A percentile compares a stretch with the other conserved stretches of the same genome.
Evolutionary conservation across 2,797 vertebrate species (phyloP).

Genomic region (Eospalax fontanierii): DNA sequence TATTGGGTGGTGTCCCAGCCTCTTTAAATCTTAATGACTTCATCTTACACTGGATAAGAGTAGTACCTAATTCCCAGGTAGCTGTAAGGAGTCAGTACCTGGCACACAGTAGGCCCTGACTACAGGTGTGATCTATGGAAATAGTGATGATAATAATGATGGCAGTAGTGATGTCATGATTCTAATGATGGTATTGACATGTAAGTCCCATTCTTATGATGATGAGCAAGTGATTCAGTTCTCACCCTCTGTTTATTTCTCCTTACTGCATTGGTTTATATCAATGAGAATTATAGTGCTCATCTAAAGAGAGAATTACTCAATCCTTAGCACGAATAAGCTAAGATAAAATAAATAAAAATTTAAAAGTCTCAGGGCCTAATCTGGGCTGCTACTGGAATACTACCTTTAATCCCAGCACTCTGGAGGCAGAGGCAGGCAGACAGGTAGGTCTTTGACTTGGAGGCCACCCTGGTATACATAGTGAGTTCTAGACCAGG

Average conservation of each 20-base stretch:
- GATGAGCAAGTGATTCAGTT: neutral
- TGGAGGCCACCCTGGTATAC: too few species aligned
- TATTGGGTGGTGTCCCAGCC: neutral
- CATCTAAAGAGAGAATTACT: constrained; percentile 9
- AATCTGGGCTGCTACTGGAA: neutral
- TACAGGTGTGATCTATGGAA: neutral
- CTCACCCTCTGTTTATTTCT: neutral
- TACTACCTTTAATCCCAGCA: too few species aligned
- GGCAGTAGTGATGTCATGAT: too few species aligned
- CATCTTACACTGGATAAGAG: neutral
- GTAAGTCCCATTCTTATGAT: neutral
- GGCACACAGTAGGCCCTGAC: neutral
- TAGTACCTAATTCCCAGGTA: neutral
- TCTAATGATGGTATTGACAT: neutral
- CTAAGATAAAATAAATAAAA: neutral
- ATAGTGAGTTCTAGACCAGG: too few species aligned
- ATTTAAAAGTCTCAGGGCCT: neutral
- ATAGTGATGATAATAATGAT: too few species aligned
- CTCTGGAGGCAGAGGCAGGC: too few species aligned
- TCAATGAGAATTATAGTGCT: neutral
- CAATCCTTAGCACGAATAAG: neutral
- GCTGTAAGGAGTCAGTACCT: neutral
- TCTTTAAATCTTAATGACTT: neutral
- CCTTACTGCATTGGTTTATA: neutral
- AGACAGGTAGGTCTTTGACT: too few species aligned